A percentile compares a stretch with the other conserved stretches of the same genome.
These are phyloP conservation scores for Enteromius anoplus DNA, from an alignment of 2,797 vertebrate genomes.

Conservation along the genomic window DNA sequence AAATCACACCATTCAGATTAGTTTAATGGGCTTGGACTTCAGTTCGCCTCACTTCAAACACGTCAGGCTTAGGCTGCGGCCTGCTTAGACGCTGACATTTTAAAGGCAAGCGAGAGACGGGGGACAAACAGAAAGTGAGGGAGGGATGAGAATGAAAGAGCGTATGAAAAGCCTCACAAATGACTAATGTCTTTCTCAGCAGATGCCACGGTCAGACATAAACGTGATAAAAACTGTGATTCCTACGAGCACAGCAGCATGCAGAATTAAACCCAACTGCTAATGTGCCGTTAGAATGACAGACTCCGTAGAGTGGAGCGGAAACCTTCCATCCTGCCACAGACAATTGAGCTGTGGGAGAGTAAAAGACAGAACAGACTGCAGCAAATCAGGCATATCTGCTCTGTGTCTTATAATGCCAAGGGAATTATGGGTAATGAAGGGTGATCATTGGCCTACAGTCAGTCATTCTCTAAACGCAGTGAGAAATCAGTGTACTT, in stretches of 20 bases:
- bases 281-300: constrained; percentile 66
- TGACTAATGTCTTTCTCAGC: constrained; percentile 81
- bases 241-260: constrained; percentile 71
- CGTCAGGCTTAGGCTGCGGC: constrained; percentile 54
- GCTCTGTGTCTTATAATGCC: constrained; percentile 45
- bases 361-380: constrained; percentile 39
- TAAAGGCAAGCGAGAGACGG: constrained; percentile 79
- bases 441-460: constrained; percentile 38
- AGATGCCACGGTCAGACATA: constrained; percentile 77
- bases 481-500: not conserved
- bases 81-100: constrained; percentile 75
- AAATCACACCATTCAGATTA: constrained; percentile 77
- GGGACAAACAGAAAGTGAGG: constrained; percentile 67
- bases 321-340: constrained; percentile 57
- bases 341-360: constrained; percentile 67
- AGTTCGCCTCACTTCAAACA: constrained; percentile 64
- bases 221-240: constrained; percentile 79
- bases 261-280: constrained; percentile 75
- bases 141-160: constrained; percentile 62
- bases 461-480: constrained; percentile 20
- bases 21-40: constrained; percentile 81
- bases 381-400: constrained; percentile 38
- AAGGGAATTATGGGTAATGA: constrained; percentile 39
- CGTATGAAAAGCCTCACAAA: constrained; percentile 79
- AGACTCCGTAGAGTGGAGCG: constrained; percentile 52